Conservation (phyloP, 1,140 invertebrate species). For the Drosophila pectinifera region DNA sequence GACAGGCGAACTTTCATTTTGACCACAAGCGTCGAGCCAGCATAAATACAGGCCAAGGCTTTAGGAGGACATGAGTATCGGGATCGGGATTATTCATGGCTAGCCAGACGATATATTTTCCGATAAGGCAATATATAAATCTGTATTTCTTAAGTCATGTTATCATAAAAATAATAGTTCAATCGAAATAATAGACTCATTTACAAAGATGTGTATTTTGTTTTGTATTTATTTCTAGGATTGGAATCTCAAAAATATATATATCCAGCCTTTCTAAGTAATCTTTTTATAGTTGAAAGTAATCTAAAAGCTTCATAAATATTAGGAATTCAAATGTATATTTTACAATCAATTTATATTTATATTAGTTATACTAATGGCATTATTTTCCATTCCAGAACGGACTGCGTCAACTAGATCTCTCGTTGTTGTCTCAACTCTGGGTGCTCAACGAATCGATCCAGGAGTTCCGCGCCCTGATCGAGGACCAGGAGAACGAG, state of each 20-base stretch:
- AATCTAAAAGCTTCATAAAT: too few species aligned
- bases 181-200: too few species aligned
- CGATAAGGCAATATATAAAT: conserved; percentile 30
- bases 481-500: conserved; percentile 88
- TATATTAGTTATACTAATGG: background rate
- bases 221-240: background rate
- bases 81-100: conserved; percentile 50
- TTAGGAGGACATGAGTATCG: conserved; percentile 36
- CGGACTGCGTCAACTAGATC: conserved; percentile 93
- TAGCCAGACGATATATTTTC: conserved; percentile 12
- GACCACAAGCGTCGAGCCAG: conserved; percentile 73
- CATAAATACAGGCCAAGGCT: conserved; percentile 78
- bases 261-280: too few species aligned
- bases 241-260: too few species aligned
- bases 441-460: conserved; percentile 95
- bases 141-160: background rate
- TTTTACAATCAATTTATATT: background rate
- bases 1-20: conserved; percentile 83
- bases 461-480: conserved; percentile 92
- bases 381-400: conserved; percentile 83
- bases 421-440: conserved; percentile 93
- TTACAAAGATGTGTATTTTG: background rate
- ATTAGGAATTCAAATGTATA: background rate
- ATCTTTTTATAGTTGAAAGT: too few species aligned
- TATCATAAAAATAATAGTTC: background rate